A percentile compares a stretch with the other conserved stretches of the same genome.
Evolutionary conservation across 2,888 invertebrate species (phyloP).

Genomic region (Drosophila macrospina): DNA sequence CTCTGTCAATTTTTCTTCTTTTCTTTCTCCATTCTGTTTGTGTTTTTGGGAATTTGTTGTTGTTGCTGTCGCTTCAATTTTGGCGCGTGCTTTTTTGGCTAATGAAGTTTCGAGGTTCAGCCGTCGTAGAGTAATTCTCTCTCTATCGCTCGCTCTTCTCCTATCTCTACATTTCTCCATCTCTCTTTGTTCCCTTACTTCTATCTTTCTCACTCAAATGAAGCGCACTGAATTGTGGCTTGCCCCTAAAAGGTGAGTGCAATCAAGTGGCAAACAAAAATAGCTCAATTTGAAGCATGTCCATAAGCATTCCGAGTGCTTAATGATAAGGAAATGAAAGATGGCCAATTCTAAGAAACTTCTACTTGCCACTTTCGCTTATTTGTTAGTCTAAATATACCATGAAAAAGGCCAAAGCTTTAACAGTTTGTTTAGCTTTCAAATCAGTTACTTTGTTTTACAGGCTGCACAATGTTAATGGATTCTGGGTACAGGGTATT

Average conservation of each 20-base stretch:
- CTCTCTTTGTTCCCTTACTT: too few species aligned
- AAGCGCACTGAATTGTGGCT: slow-evolving; percentile 20
- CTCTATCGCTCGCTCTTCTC: background rate
- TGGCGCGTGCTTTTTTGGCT: slow-evolving; percentile 76
- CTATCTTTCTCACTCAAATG: background rate
- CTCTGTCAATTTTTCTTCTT: slow-evolving; percentile 9
- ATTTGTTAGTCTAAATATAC: slow-evolving; percentile 2
- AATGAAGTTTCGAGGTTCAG: slow-evolving; percentile 74
- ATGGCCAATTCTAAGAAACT: slow-evolving; percentile 28
- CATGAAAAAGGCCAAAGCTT: background rate
- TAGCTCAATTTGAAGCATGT: slow-evolving; percentile 59
- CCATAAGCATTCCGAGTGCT: slow-evolving; percentile 43
- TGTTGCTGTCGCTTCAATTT: slow-evolving; percentile 52
- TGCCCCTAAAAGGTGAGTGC: slow-evolving; percentile 51
- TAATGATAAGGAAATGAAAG: slow-evolving; percentile 55
- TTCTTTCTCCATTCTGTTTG: background rate
- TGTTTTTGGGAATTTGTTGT: slow-evolving; percentile 19
- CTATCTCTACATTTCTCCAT: too few species aligned
- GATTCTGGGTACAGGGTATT: too few species aligned
- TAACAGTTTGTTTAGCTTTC: background rate
- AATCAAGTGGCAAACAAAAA: slow-evolving; percentile 64
- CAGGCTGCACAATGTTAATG: too few species aligned
- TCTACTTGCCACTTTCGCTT: slow-evolving; percentile 1
- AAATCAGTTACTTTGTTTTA: too few species aligned
- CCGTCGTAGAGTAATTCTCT: slow-evolving; percentile 6